Evolutionary conservation across 1,140 invertebrate species (phyloP).

Genomic region (Drosophila kurseongensis): DNA sequence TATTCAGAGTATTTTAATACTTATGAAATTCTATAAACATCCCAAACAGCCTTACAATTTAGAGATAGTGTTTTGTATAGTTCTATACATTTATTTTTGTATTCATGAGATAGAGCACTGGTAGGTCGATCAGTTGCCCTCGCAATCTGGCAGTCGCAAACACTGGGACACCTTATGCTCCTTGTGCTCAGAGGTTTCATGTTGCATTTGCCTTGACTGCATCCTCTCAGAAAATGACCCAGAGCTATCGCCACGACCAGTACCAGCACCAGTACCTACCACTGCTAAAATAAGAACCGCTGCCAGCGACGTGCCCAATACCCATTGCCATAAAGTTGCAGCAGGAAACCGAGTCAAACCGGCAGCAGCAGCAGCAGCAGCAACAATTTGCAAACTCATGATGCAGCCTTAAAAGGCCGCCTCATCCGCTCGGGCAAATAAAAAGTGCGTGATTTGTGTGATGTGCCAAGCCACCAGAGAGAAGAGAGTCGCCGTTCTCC

Average conservation of each 20-base stretch:
- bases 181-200: conserved; percentile 74
- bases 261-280: conserved; percentile 19
- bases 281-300: conserved; percentile 9
- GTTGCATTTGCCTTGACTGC: conserved; percentile 79
- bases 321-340: conserved; percentile 72
- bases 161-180: conserved; percentile 51
- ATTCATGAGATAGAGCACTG: conserved; percentile 12
- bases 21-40: no score
- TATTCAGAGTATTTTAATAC: no score
- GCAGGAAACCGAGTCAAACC: conserved; percentile 65
- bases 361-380: conserved; percentile 43
- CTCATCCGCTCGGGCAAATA: conserved; percentile 75
- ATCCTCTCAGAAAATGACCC: conserved; percentile 76
- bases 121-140: background rate
- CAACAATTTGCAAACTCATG: conserved; percentile 83
- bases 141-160: conserved; percentile 19
- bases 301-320: conserved; percentile 7
- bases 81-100: background rate
- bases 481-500: conserved; percentile 17
- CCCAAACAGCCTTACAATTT: no score
- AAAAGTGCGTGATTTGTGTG: conserved; percentile 82
- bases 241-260: conserved; percentile 69
- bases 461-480: conserved; percentile 71
- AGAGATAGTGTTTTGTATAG: no score
- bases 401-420: conserved; percentile 81